Evolutionary conservation across 2,888 invertebrate genomes (phyloP), one percentile per base, ranked within the genome.

Genomic region (Macrosoma leucophasiata): DNA sequence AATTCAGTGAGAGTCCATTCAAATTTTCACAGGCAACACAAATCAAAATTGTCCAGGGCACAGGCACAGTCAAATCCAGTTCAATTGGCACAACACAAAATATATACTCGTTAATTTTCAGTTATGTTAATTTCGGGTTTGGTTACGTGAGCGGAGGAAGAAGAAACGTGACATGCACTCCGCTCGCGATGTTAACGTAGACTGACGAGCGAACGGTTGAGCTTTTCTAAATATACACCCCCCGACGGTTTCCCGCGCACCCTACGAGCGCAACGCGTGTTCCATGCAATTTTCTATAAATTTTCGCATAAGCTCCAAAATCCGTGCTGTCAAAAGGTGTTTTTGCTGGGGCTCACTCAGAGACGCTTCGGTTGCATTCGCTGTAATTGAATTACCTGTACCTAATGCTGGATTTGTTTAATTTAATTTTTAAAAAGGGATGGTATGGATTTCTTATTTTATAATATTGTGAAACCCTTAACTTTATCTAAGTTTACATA

Each of bases 241-340:
- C 74, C 66, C 70, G 61, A 58, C 41, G 55, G 55, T 52, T 70
- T 68, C 64, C 66, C 78, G 76, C 79, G 74, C 78, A 64, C 67
- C 66, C 66, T 56, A 58, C 52, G 62, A 60, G 67, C 76, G 72
- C 74, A 73, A 71, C 76, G 73, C 69, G 66, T 73, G 65, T 67
- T 60, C 63, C 72, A 71, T 81, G 77, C 79, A 79, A 78, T 81
- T 81, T 81, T 81, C 81, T 76, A 81, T 81, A 79, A 78, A 82
- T 77, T 79, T 78, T 79, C 79, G 69, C 73, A 65, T 74, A 76
- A 81, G 76, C 81, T 69, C 65, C 64, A 66, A 75, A 74, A n/a
- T 71, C 77, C 71, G 55, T 59, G 65, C 77, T 78, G 79, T 79
- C 81, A 78, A 78, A 81, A 77, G 74, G 72, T 76, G 78, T 82